Evolutionary conservation across 2,113 vertebrate genomes (phyloP), one percentile per base, ranked within the genome.

Genomic region (Coryphaenoides rupestris): DNA sequence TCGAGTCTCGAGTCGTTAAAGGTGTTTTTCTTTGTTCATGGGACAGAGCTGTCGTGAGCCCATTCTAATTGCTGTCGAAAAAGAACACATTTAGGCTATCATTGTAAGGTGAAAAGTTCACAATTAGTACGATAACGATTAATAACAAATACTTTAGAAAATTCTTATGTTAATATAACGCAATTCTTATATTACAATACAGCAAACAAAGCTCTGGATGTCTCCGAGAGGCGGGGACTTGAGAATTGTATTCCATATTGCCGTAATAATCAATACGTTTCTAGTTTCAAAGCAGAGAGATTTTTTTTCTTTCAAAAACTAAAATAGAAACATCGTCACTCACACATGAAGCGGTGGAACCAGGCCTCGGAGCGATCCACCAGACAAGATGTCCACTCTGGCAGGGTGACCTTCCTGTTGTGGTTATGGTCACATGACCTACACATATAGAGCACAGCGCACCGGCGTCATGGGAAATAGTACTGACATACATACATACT

Each of bases 381-480:
- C 73, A 81, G 76, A 70, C 85, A 91, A 70, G 70, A 73, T 5
- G 89, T 87, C 91, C 89, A 86, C 73, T 91, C 91, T 56, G 23
- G 72, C 81, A 90, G 76, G 78, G 86, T 91, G 77, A 92, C 89
- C 83, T 91, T 79, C 72, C 78, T 88, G 85, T 89, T 92, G 58
- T 69, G 81, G 79, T 90, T 82, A 23, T 21, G 84, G 84, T 89
- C 87, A 82, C 88, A 89, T 83, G 89, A 88, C 85, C 90, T 84
- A 46, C 33, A 74, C 72, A 72, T 71, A 62, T n/a, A 64, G 53
- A 64, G 53, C 40, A 60, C 60, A 62, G 50, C 23, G 21, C 66
- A 74, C 57, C 68, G 73, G 58, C 49, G 64, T 65, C 67, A 21
- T 54, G n/a, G 19, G n/a, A 54, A 19, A 54, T n/a, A n/a, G n/a